These are phyloP conservation scores for Apodemus speciosus DNA, from an alignment of 2,113 vertebrate genomes.

Conservation along the genomic window DNA sequence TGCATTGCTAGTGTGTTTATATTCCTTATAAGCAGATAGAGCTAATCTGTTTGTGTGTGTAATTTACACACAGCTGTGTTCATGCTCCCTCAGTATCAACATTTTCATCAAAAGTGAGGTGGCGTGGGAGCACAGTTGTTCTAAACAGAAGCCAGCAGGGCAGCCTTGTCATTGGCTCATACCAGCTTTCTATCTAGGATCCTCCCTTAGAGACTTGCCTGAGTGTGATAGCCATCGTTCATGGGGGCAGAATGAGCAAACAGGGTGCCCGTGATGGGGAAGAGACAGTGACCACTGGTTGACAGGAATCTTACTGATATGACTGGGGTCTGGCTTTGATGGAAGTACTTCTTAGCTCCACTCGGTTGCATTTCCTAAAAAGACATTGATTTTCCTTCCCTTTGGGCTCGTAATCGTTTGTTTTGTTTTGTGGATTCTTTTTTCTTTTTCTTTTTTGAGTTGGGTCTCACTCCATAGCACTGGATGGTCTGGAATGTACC, in stretches of 20 bases:
- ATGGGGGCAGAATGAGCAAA: not conserved
- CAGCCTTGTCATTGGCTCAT: slow-evolving; percentile 59
- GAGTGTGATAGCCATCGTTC: not conserved
- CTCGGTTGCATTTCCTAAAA: not conserved
- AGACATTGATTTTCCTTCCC: not conserved
- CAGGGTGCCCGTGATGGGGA: not conserved
- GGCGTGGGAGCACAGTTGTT: slow-evolving; percentile 80
- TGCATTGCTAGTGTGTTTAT: slow-evolving; percentile 83
- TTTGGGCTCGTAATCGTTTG: not conserved
- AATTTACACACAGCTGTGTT: slow-evolving; percentile 87
- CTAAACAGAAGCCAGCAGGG: slow-evolving; percentile 78
- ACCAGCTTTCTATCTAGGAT: slow-evolving; percentile 53
- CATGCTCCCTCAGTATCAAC: slow-evolving; percentile 79
- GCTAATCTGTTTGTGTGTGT: slow-evolving; percentile 83
- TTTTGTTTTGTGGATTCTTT: not conserved
- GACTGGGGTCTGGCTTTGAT: not conserved
- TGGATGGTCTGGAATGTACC: not conserved
- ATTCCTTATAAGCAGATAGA: slow-evolving; percentile 83
- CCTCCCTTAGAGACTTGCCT: slow-evolving; percentile 58
- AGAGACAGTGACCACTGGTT: not conserved
- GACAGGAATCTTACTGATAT: accelerated
- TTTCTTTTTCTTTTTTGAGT: not conserved
- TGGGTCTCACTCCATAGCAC: not conserved
- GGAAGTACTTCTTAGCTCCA: not conserved
- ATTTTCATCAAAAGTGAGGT: slow-evolving; percentile 80